Base-by-base conservation (phyloP, 2,113 vertebrate species). In the Ammodytes marinus region DNA sequence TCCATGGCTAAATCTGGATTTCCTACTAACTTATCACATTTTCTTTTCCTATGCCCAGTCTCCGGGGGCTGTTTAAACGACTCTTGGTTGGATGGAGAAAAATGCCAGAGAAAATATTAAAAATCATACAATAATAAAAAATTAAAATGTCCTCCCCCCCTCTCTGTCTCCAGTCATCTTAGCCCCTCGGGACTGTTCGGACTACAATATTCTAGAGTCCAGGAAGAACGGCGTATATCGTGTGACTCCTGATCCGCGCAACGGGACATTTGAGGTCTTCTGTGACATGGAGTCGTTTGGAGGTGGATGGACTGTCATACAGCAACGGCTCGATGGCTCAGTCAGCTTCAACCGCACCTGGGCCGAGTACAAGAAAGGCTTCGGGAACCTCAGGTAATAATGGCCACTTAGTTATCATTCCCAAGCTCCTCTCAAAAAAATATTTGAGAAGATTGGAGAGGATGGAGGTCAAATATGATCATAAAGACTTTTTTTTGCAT, bases 201-300 rank as follows among this genome's bases (percentile, higher is more conserved):
- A 98, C 50, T 96, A 97, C 93, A 96, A 96, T 14, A 47, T 76
- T 50, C 72, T 95, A 83, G 94, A 95, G 42, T 91, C 79, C 54
- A 96, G 86, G 64, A 95, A 74, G 81, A 97, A 94, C 0, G 96
- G 96, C 4, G 92, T 95, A 88, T 99, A 99, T 90, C 92, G 79
- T 17, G 92, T 99, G 15, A 96, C 91, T 3, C 97, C 97, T 1
- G 96, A 97, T 50, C 89, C 93, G 54, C 95, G 86, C 85, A 96
- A 97, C 0, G 87, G 91, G 1, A 97, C 96, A 77, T 98, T 99
- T 61, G 94, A 96, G 42, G 98, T 97, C 6, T 96, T 91, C 84
- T 99, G 98, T 69, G 97, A 99, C 79, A 99, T 99, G 98, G 96
- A 97, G 90, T 95, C 96, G 3, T 95, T 89, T 0, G 97, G 96